phyloP scores from a whole-genome alignment of 2,797 vertebrate genomes.

The Buceros bicornis region DNA sequence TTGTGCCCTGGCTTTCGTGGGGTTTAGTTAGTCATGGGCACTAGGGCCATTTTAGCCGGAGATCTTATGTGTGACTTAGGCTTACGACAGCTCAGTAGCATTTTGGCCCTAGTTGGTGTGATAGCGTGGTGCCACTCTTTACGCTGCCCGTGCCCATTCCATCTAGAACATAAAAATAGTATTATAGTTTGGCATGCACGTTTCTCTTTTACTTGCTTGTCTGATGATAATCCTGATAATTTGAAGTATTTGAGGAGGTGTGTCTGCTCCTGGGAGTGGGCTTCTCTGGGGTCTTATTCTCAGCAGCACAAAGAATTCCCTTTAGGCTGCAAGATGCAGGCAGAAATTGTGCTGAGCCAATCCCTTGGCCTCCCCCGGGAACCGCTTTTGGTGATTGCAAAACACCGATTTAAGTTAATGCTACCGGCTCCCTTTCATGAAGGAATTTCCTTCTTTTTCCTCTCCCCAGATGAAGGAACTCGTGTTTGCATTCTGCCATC shows the following conservation, averaged over 20 bases:
- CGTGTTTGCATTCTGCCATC: conserved; percentile 88
- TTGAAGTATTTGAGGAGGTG: not conserved
- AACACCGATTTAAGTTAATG: not conserved
- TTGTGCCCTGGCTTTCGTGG: no score
- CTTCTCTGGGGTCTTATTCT: not conserved
- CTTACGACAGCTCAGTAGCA: no score
- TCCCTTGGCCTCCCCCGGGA: not conserved
- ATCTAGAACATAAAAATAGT: not conserved
- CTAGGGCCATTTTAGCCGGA: no score
- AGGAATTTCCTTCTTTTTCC: not conserved
- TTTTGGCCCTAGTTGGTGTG: no score
- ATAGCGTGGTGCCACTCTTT: no score
- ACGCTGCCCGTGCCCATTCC: not conserved
- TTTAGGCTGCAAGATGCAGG: not conserved
- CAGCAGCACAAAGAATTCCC: not conserved
- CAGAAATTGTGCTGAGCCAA: not conserved
- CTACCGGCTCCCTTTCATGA: not conserved
- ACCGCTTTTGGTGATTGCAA: not conserved
- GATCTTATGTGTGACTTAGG: no score
- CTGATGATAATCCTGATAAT: not conserved
- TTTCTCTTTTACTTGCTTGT: not conserved
- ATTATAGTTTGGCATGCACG: rapidly evolving
- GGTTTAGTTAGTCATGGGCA: no score
- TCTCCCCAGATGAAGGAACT: conserved; percentile 90
- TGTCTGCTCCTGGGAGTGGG: not conserved